Percentiles rank a stretch among this genome's conserved stretches.
Conservation (phyloP, 2,113 vertebrate genomes). For the Platycercus adscitus region DNA sequence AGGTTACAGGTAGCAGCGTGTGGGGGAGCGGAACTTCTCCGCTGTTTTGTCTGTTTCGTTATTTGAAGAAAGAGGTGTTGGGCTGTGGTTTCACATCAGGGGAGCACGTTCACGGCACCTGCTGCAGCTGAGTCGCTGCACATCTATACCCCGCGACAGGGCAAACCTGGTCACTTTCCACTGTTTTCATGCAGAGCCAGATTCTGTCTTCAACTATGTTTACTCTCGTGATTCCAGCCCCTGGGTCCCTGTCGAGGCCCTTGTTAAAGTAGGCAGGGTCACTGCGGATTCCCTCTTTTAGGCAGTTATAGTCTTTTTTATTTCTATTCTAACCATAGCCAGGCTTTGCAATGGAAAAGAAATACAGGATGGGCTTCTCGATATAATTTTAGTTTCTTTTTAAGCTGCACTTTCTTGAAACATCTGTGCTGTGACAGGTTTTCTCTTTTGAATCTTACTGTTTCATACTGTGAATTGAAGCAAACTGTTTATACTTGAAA, state of each 20-base stretch:
- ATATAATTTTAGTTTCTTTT: neutral
- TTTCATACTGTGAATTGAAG: neutral
- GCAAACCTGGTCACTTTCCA: too few relatives aligned
- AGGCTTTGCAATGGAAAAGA: neutral
- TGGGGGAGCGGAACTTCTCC: neutral
- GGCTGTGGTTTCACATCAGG: fast-evolving
- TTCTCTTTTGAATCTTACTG: neutral
- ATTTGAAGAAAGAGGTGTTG: neutral
- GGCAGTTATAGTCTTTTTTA: neutral
- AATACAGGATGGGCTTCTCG: neutral
- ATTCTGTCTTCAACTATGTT: fast-evolving
- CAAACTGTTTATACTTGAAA: neutral
- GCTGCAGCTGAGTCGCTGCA: neutral
- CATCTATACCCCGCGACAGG: too few relatives aligned
- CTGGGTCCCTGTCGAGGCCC: neutral
- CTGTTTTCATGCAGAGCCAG: neutral
- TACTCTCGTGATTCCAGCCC: neutral
- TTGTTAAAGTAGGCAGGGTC: neutral
- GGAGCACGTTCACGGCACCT: fast-evolving
- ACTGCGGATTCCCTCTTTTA: fast-evolving
- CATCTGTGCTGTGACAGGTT: neutral
- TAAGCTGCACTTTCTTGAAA: conserved; percentile 4
- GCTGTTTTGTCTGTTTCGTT: fast-evolving
- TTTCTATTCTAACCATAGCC: neutral
- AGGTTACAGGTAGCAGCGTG: fast-evolving